phyloP scores from a whole-genome alignment of 2,888 invertebrate species.

The Platynereis dumerilii region DNA sequence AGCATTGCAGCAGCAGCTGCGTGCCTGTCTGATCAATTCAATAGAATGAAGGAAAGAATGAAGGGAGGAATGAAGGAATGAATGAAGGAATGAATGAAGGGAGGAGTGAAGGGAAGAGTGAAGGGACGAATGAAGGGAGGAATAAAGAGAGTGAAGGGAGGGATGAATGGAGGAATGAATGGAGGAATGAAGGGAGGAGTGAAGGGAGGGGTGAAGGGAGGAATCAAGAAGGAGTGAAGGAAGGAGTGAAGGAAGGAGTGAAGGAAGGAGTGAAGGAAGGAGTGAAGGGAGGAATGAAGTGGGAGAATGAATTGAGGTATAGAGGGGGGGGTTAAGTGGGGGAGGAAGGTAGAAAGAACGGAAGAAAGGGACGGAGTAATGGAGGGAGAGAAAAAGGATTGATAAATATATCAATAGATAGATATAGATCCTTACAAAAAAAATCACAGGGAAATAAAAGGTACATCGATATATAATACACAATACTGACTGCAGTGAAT shows the following conservation, averaged over 20 bases:
- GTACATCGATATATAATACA: no score
- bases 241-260: slow-evolving; percentile 2
- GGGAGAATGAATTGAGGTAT: no score
- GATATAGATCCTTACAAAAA: no score
- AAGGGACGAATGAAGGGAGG: neutral
- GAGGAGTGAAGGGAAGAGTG: neutral
- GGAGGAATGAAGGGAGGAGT: no score
- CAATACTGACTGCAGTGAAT: no score
- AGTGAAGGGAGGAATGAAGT: no score
- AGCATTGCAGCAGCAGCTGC: neutral
- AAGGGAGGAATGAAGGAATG: neutral
- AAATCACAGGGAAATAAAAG: no score
- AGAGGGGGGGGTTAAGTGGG: no score
- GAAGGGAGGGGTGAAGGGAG: neutral
- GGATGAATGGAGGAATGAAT: neutral
- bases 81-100: neutral
- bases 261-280: neutral
- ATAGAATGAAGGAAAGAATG: neutral
- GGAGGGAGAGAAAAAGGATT: no score
- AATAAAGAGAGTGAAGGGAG: neutral
- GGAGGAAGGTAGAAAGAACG: no score
- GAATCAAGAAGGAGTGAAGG: neutral
- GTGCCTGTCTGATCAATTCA: neutral
- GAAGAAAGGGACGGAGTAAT: no score
- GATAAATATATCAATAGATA: no score